Evolutionary conservation across 2,888 invertebrate genomes (phyloP).

Genomic region (Hipparchia semele): DNA sequence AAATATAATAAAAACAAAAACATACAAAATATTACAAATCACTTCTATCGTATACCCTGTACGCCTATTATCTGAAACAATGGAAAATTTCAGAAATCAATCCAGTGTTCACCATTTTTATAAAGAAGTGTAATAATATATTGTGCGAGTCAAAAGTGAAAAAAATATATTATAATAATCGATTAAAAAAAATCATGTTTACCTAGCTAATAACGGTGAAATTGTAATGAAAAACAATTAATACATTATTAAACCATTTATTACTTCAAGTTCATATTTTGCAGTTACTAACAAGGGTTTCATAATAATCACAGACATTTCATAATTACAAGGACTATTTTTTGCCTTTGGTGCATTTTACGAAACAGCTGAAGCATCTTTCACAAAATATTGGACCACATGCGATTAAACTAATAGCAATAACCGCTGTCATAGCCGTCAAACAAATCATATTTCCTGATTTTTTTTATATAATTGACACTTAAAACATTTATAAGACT

Average conservation of each 20-base stretch:
- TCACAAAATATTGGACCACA: constrained; percentile 48
- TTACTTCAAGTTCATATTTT: constrained; percentile 5
- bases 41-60: constrained; percentile 14
- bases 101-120: neutral
- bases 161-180: too few species aligned
- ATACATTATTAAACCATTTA: constrained; percentile 21
- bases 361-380: constrained; percentile 45
- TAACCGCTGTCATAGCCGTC: constrained; percentile 41
- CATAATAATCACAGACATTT: neutral
- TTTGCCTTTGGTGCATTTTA: constrained; percentile 39
- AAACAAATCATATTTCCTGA: constrained; percentile 46
- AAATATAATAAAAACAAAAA: constrained; percentile 1
- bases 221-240: neutral
- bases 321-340: neutral
- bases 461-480: neutral
- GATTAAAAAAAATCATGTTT: neutral
- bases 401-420: constrained; percentile 43
- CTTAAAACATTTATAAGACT: neutral
- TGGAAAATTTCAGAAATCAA: constrained; percentile 21
- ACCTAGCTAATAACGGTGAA: neutral
- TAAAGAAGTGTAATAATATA: neutral
- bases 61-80: constrained; percentile 30
- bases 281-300: neutral
- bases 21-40: neutral
- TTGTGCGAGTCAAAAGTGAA: neutral